A percentile compares a stretch with the other conserved stretches of the same genome.
phyloP scores from a whole-genome alignment of 2,113 vertebrate species.

The Oncorhynchus kisutch region DNA sequence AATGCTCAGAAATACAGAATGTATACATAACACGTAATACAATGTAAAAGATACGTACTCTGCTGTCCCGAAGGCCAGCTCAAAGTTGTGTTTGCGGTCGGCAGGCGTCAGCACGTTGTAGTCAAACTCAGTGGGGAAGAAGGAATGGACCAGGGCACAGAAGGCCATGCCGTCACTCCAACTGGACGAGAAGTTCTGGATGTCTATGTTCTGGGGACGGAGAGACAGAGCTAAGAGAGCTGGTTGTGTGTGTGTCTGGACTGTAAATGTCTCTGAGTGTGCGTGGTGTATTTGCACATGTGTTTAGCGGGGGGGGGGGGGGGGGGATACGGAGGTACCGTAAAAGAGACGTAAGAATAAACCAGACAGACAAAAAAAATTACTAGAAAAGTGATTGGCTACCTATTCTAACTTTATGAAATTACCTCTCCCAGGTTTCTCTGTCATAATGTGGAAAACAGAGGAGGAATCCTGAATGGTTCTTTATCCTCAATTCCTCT shows the following conservation, averaged over 20 bases:
- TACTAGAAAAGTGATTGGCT: slow-evolving; percentile 24
- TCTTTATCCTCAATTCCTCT: neutral
- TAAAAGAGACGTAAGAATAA: neutral
- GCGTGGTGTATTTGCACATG: neutral
- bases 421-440: slow-evolving; percentile 18
- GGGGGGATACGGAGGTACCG: neutral
- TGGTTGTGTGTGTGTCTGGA: neutral
- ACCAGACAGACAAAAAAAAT: slow-evolving; percentile 4
- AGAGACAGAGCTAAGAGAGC: neutral
- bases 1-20: too few species aligned
- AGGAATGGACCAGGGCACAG: slow-evolving; percentile 95
- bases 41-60: slow-evolving; percentile 80
- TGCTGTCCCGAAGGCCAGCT: slow-evolving; percentile 88
- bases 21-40: too few species aligned
- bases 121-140: slow-evolving; percentile 94
- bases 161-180: slow-evolving; percentile 98
- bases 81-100: slow-evolving; percentile 91
- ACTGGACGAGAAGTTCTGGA: slow-evolving; percentile 97
- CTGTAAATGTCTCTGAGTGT: neutral
- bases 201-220: slow-evolving; percentile 83
- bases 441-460: slow-evolving; percentile 38
- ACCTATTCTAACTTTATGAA: slow-evolving; percentile 12
- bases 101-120: slow-evolving; percentile 83
- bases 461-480: neutral
- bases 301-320: neutral